Evolutionary conservation across 1,140 invertebrate species (phyloP), one percentile per base, ranked within the genome.

Genomic region (Caenorhabditis inopinata): DNA sequence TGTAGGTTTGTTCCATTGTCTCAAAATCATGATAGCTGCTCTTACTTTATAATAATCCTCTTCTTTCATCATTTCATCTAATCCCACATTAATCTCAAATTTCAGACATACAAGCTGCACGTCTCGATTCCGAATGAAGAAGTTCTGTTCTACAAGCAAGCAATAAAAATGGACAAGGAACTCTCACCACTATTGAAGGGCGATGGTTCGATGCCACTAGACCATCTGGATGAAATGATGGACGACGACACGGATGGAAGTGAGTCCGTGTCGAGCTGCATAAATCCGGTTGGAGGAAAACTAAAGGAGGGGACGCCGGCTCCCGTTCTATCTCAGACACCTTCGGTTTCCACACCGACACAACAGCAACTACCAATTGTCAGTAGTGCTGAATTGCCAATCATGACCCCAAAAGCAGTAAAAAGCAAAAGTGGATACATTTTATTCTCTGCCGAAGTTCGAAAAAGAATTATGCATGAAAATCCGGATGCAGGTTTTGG

Each of bases 401-500:
- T 29, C 82, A 88, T 73, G 86, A 89, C 21, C 86, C 86, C 58
- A 16, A 84, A 89, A 83, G 91, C 91, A 92, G 87, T 91, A 91
- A 86, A 84, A 32, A 84, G 83, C 83, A 94, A 94, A 89, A 95
- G 95, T 85, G 96, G 96, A 12, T 99, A 99, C 90, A 98, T 99
- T 87, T 92, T 99, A 27, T 99, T 97, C 91, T 97, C 97, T 16
- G 94, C 95, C 89, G 97, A 99, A 91, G 93, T 97, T 45, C 91
- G 97, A 16, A 91, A 96, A 92, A 89, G 91, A 86, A 92, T 96
- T 89, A 92, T 95, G 88, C 90, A 93, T 85, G 93, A 94, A 87
- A 96, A 98, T 91, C 96, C 96, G 5, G 95, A 96, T 80, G 93
- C 93, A 73, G 93, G 93, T 25, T 99, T 99, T 90, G 97, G 97